These are phyloP conservation scores for Bucco capensis DNA, from an alignment of 2,113 vertebrate species.

Conservation along the genomic window DNA sequence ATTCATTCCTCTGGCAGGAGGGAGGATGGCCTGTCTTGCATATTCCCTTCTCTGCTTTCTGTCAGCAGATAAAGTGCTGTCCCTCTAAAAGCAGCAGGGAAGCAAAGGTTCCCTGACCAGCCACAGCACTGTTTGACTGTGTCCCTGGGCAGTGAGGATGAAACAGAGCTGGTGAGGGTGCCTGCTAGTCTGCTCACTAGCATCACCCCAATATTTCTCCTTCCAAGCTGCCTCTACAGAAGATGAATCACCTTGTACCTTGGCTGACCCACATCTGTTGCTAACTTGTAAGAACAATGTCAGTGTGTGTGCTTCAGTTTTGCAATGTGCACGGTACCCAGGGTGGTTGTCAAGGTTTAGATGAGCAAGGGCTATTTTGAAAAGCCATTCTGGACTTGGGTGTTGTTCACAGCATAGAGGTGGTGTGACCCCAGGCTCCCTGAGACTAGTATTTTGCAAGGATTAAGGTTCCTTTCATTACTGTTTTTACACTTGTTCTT, in stretches of 20 bases:
- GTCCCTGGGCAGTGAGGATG: background rate
- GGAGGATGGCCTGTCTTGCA: background rate
- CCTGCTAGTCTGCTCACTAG: background rate
- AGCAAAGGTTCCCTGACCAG: background rate
- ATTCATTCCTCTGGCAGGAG: background rate
- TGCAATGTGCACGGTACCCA: fast-evolving
- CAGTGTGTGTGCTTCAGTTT: too few species aligned
- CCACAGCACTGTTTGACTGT: background rate
- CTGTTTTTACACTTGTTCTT: background rate
- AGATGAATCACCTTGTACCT: background rate
- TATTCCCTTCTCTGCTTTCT: background rate
- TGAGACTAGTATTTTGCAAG: background rate
- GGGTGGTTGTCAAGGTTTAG: background rate
- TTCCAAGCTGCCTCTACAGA: background rate
- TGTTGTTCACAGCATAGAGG: background rate
- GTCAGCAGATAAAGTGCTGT: background rate
- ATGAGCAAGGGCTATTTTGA: background rate
- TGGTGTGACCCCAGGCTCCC: background rate
- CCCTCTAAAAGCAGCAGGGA: background rate
- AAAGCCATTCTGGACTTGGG: background rate
- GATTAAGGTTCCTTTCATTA: fast-evolving
- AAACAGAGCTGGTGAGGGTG: fast-evolving
- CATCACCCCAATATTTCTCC: background rate
- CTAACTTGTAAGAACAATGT: background rate
- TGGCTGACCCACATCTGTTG: background rate